These are phyloP conservation scores for Oryzias woworae DNA, from an alignment of 2,113 vertebrate species.

Conservation along the genomic window DNA sequence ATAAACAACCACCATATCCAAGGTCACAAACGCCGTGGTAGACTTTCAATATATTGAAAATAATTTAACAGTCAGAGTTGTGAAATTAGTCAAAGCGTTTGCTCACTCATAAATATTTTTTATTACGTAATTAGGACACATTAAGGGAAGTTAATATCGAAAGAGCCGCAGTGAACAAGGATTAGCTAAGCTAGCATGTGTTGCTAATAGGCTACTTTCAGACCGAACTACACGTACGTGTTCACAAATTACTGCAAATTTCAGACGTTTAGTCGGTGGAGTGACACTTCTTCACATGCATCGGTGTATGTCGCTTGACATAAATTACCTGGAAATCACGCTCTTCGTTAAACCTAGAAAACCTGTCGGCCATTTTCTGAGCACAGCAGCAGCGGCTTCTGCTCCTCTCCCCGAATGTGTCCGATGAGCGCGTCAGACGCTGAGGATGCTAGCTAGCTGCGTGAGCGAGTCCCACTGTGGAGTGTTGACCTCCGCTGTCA, in stretches of 20 bases:
- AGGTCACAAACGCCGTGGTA: slow-evolving; percentile 60
- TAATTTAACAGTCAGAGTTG: neutral
- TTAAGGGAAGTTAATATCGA: slow-evolving; percentile 36
- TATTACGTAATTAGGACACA: slow-evolving; percentile 1
- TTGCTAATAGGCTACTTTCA: slow-evolving; percentile 41
- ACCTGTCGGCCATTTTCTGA: slow-evolving; percentile 97
- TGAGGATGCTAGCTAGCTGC: neutral
- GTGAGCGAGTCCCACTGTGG: too few species aligned
- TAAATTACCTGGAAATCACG: slow-evolving; percentile 95
- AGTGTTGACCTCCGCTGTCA: too few species aligned
- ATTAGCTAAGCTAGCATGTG: slow-evolving; percentile 62
- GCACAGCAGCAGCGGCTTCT: slow-evolving; percentile 66
- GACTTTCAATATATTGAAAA: neutral
- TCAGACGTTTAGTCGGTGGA: neutral
- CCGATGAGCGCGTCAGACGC: slow-evolving; percentile 18
- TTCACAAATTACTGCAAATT: neutral
- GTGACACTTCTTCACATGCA: neutral
- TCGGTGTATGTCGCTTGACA: neutral
- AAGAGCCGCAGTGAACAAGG: slow-evolving; percentile 57
- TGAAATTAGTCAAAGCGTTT: neutral
- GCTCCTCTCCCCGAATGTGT: slow-evolving; percentile 29
- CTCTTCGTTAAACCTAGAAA: slow-evolving; percentile 98
- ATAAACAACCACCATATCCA: slow-evolving; percentile 64
- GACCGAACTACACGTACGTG: slow-evolving; percentile 8
- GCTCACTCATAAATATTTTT: too few species aligned